Evolutionary conservation across 2,797 vertebrate species (phyloP).

Genomic region (Karalla daura): DNA sequence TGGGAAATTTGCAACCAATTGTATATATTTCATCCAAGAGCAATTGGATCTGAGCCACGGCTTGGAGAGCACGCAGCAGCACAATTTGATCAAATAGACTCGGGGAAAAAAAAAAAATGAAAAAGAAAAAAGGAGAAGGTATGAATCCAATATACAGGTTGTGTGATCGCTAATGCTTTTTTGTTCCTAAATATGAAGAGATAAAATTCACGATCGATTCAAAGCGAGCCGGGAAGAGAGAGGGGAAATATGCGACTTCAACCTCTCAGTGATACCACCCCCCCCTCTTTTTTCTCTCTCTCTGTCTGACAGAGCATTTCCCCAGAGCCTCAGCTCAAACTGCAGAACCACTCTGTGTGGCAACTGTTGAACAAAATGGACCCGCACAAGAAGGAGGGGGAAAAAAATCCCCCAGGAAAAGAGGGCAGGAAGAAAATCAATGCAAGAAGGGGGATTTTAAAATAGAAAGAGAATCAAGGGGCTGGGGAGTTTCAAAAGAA

Average conservation of each 20-base stretch:
- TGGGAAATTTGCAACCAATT: slow-evolving; percentile 25
- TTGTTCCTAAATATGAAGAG: slow-evolving; percentile 43
- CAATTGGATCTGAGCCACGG: slow-evolving; percentile 20
- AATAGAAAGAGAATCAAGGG: slow-evolving; percentile 37
- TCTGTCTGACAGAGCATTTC: slow-evolving; percentile 65
- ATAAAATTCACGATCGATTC: slow-evolving; percentile 50
- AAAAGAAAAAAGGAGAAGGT: slow-evolving; percentile 24
- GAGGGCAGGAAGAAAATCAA: slow-evolving; percentile 59
- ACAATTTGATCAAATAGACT: slow-evolving; percentile 24
- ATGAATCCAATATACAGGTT: slow-evolving; percentile 6
- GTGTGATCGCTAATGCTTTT: slow-evolving; percentile 14
- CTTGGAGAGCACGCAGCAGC: too few relatives aligned
- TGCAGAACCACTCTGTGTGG: slow-evolving; percentile 68
- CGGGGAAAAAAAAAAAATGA: slow-evolving; percentile 17
- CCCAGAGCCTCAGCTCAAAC: slow-evolving; percentile 73
- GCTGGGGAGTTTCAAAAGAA: neutral
- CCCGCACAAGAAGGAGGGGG: slow-evolving; percentile 58
- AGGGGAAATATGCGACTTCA: slow-evolving; percentile 43
- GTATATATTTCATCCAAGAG: slow-evolving; percentile 34
- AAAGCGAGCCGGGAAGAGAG: slow-evolving; percentile 25
- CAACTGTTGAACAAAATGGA: slow-evolving; percentile 78
- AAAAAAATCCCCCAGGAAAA: slow-evolving; percentile 53
- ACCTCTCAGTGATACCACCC: slow-evolving; percentile 52
- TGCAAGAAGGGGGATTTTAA: slow-evolving; percentile 51
- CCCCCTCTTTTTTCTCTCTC: slow-evolving; percentile 24